Evolutionary conservation across 2,113 vertebrate genomes (phyloP).

Genomic region (Cyanoderma ruficeps): DNA sequence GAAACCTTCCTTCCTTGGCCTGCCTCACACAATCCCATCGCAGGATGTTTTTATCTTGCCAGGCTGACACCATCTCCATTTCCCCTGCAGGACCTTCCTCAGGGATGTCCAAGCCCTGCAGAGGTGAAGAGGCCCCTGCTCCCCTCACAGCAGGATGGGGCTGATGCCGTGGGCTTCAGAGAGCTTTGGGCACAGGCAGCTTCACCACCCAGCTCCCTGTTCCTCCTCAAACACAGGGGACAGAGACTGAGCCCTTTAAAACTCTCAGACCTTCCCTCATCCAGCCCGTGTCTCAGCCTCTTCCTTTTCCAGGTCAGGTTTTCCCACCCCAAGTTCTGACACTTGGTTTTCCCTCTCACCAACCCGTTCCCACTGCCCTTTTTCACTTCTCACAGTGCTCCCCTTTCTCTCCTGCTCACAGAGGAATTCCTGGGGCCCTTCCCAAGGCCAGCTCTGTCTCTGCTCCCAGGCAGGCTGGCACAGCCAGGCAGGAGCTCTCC

Average conservation of each 20-base stretch:
- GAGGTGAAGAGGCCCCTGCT: accelerated
- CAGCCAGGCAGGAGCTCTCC: not conserved
- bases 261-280: not conserved
- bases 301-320: not conserved
- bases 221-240: not conserved
- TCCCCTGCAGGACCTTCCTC: not conserved
- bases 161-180: not conserved
- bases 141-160: not conserved
- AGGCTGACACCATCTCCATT: not conserved
- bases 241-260: not conserved
- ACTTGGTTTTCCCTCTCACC: not conserved
- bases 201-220: not conserved
- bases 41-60: not conserved
- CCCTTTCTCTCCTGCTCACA: not conserved
- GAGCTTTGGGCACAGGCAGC: not conserved
- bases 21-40: accelerated
- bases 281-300: not conserved
- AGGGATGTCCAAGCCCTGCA: not conserved
- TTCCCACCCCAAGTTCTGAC: not conserved
- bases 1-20: not conserved
- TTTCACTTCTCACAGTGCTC: not conserved
- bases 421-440: not conserved
- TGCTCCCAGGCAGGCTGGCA: not conserved
- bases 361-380: not conserved
- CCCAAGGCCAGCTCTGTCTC: not conserved